These are phyloP conservation scores for Pollimyrus isidori DNA, from an alignment of 2,113 vertebrate species.

Conservation along the genomic window DNA sequence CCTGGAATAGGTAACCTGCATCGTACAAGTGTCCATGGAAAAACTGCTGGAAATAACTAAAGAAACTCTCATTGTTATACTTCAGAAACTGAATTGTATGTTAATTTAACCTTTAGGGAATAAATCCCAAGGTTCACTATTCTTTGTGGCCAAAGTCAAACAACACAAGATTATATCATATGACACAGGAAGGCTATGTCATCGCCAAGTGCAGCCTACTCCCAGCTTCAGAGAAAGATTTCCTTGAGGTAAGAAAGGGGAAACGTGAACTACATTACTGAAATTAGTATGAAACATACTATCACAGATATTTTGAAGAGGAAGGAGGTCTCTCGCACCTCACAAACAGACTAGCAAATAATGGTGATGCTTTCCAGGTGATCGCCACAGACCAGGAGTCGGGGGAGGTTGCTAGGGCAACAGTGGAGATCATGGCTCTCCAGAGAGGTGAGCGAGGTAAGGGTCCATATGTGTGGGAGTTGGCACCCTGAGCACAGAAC, in stretches of 20 bases:
- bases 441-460: conserved; percentile 58
- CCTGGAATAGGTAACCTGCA: background rate
- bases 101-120: conserved; percentile 41
- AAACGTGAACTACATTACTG: background rate
- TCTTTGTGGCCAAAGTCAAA: conserved; percentile 47
- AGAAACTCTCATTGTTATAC: background rate
- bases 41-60: background rate
- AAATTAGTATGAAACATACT: background rate
- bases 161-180: conserved; percentile 52
- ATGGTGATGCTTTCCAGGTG: conserved; percentile 33
- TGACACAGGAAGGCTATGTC: conserved; percentile 57
- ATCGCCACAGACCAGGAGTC: conserved; percentile 52
- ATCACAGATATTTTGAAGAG: background rate
- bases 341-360: background rate
- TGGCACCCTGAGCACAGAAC: no score
- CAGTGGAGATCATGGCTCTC: conserved; percentile 56
- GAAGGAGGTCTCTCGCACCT: background rate
- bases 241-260: conserved; percentile 53
- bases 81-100: background rate
- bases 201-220: conserved; percentile 53
- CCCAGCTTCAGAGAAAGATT: conserved; percentile 50
- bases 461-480: no score
- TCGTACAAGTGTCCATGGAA: background rate
- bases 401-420: conserved; percentile 47
- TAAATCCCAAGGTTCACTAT: conserved; percentile 59